Conservation (phyloP, 2,113 vertebrate genomes). For the Osmerus mordax region DNA sequence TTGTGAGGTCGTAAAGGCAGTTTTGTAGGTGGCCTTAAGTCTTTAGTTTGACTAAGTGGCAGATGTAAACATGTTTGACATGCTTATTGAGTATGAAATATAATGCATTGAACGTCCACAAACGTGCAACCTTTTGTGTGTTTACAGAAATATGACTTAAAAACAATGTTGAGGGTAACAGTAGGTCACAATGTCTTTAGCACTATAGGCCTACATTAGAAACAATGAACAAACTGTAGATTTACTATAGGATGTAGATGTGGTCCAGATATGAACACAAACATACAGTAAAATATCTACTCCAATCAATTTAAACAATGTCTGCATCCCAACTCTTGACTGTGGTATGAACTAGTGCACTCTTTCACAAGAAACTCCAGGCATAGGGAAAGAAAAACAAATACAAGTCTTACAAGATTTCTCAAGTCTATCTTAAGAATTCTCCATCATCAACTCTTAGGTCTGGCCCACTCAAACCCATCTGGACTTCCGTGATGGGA, state of each 20-base stretch:
- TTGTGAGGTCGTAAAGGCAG: not conserved
- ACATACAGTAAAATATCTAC: no score
- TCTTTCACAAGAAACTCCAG: no score
- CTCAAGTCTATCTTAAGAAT: not conserved
- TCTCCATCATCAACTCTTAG: constrained; percentile 9
- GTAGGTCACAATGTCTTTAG: not conserved
- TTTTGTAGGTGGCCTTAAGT: constrained; percentile 8
- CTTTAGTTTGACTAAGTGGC: not conserved
- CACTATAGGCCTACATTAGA: not conserved
- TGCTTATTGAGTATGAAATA: constrained; percentile 5
- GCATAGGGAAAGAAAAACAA: no score
- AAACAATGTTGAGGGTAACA: not conserved
- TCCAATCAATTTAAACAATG: no score
- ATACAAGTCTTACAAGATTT: no score
- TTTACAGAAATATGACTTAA: not conserved
- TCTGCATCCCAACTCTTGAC: no score
- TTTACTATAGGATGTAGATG: no score
- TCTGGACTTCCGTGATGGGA: constrained; percentile 30
- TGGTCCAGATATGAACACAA: no score
- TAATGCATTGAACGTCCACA: not conserved
- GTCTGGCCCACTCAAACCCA: constrained; percentile 20
- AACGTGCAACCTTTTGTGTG: not conserved
- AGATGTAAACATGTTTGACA: constrained; percentile 18
- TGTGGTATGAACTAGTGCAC: no score
- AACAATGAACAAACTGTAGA: no score